Evolutionary conservation across 1,140 invertebrate genomes (phyloP).

Genomic region (Drosophila chauvacae): DNA sequence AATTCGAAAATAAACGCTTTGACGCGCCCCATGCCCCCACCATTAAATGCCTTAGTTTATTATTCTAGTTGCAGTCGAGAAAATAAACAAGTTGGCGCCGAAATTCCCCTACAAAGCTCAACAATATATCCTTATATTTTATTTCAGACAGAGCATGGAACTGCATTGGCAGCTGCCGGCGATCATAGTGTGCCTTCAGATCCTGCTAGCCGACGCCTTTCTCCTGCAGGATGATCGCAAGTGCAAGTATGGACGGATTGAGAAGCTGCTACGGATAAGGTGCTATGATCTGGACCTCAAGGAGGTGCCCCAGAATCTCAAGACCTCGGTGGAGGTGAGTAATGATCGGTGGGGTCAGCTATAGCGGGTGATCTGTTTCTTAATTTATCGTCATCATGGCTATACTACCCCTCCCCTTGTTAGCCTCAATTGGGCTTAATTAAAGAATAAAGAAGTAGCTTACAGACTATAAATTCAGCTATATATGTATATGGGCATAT

Average conservation of each 20-base stretch:
- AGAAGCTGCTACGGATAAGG: slow-evolving; percentile 85
- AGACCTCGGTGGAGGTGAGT: slow-evolving; percentile 86
- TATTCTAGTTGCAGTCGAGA: slow-evolving; percentile 30
- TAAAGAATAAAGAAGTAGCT: slow-evolving; percentile 78
- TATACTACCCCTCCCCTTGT: slow-evolving; percentile 18
- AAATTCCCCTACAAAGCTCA: slow-evolving; percentile 29
- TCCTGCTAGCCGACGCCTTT: slow-evolving; percentile 56
- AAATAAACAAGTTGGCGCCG: slow-evolving; percentile 63
- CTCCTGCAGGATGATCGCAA: slow-evolving; percentile 61
- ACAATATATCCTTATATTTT: slow-evolving; percentile 8
- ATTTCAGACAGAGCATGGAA: slow-evolving; percentile 70
- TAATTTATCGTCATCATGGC: slow-evolving; percentile 45
- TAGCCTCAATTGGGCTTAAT: slow-evolving; percentile 76
- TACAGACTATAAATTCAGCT: slow-evolving; percentile 30
- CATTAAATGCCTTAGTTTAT: slow-evolving; percentile 56
- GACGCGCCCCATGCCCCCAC: slow-evolving; percentile 28
- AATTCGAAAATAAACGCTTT: slow-evolving; percentile 79
- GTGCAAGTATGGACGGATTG: slow-evolving; percentile 86
- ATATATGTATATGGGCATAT: slow-evolving; percentile 7
- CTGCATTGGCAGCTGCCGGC: slow-evolving; percentile 64
- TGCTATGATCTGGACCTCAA: slow-evolving; percentile 85
- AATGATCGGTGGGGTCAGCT: slow-evolving; percentile 34
- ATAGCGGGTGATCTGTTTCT: slow-evolving; percentile 47
- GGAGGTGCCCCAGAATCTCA: slow-evolving; percentile 85
- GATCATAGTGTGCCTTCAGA: slow-evolving; percentile 62